phyloP scores from a whole-genome alignment of 2,888 invertebrate genomes.

The Cheiracanthium punctorium region DNA sequence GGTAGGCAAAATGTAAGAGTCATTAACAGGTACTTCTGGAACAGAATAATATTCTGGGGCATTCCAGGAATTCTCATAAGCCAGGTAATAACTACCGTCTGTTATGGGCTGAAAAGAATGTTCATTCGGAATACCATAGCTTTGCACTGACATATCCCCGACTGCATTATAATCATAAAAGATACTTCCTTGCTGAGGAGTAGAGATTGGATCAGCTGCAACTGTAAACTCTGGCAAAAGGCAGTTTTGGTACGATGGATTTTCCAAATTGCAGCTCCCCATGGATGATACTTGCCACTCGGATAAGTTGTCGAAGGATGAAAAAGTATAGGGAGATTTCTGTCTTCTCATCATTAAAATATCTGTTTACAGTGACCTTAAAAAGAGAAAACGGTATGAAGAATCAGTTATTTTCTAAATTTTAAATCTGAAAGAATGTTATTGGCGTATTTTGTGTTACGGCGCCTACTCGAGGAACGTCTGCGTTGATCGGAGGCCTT shows the following conservation, averaged over 20 bases:
- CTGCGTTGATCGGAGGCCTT: no score
- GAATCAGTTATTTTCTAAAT: background rate
- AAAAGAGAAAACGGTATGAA: no score
- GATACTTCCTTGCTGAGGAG: background rate
- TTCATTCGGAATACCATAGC: background rate
- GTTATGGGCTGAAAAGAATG: background rate
- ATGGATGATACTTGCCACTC: background rate
- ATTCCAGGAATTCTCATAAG: background rate
- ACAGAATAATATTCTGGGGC: slow-evolving; percentile 14
- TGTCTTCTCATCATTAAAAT: slow-evolving; percentile 27
- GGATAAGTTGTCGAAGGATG: slow-evolving; percentile 16
- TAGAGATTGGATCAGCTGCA: background rate
- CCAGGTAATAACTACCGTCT: background rate
- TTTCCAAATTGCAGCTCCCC: background rate
- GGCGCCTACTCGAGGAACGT: no score
- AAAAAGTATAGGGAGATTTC: slow-evolving; percentile 23
- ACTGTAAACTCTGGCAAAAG: slow-evolving; percentile 18
- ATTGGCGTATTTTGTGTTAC: no score
- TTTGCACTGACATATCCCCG: background rate
- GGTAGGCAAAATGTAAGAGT: background rate
- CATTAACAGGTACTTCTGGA: background rate
- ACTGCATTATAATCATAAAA: background rate
- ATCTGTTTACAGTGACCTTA: no score
- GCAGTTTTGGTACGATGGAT: background rate
- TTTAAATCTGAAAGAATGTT: background rate